A percentile compares a stretch with the other conserved stretches of the same genome.
Conservation (phyloP, 2,797 vertebrate species). For the Hoplostethus atlanticus region DNA sequence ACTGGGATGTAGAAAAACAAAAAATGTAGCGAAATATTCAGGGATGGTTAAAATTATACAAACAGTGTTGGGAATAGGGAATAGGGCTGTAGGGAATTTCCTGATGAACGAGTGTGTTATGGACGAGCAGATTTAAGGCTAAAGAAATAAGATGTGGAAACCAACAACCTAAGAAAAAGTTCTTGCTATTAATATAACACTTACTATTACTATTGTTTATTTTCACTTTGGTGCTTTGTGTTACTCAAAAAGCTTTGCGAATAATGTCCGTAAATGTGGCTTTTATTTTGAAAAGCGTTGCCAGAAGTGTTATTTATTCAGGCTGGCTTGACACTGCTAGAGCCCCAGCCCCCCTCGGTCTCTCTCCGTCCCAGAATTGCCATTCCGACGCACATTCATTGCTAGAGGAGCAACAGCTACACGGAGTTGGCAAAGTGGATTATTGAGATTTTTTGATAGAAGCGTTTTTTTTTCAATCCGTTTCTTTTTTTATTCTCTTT, state of each 20-base stretch:
- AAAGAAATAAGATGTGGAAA: no score
- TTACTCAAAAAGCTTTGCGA: no score
- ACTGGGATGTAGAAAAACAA: neutral
- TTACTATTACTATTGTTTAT: no score
- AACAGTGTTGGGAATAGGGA: no score
- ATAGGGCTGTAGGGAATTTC: no score
- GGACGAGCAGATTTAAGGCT: no score
- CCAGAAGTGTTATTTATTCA: constrained; percentile 23
- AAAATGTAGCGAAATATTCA: neutral
- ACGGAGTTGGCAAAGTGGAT: constrained; percentile 66
- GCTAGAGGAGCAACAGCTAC: constrained; percentile 81
- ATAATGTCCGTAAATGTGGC: no score
- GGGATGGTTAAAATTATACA: no score
- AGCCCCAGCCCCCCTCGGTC: constrained; percentile 41
- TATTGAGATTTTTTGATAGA: constrained; percentile 18
- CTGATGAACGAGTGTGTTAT: no score
- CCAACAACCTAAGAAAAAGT: no score
- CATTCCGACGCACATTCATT: constrained; percentile 82
- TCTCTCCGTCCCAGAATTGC: constrained; percentile 70
- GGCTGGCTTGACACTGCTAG: constrained; percentile 3
- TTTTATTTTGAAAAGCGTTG: constrained; percentile 43
- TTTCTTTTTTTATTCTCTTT: constrained; percentile 14
- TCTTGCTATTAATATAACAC: no score
- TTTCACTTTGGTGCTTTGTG: no score
- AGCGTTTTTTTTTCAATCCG: neutral